These are phyloP conservation scores for Cydia splendana DNA, from an alignment of 1,140 invertebrate species.

Conservation along the genomic window DNA sequence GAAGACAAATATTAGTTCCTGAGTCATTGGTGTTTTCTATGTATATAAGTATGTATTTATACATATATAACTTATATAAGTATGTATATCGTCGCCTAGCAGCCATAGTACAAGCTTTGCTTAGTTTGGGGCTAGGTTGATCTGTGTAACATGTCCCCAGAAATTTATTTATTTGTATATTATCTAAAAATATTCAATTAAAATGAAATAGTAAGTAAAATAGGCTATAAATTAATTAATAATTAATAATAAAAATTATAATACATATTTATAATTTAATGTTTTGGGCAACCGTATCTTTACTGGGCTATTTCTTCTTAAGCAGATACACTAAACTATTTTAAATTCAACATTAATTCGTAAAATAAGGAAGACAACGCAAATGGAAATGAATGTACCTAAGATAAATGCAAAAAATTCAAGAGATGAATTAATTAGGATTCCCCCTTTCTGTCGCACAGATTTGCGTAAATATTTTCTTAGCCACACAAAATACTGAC, in stretches of 20 bases:
- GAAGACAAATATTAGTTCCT: too few species aligned
- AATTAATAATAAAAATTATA: too few species aligned
- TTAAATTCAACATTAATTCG: neutral
- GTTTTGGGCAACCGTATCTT: neutral
- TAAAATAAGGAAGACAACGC: neutral
- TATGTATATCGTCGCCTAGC: too few species aligned
- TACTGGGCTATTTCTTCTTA: neutral
- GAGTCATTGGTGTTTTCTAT: too few species aligned
- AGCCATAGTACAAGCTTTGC: too few species aligned
- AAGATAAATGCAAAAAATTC: constrained; percentile 56
- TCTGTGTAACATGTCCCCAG: too few species aligned
- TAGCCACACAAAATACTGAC: constrained; percentile 59
- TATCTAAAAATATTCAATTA: too few species aligned
- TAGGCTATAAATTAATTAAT: too few species aligned
- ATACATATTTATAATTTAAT: neutral
- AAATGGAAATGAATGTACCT: constrained; percentile 52
- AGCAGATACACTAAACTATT: neutral
- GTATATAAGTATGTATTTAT: too few species aligned
- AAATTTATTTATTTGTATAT: too few species aligned
- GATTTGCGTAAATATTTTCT: constrained; percentile 65
- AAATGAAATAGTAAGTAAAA: neutral
- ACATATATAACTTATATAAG: too few species aligned
- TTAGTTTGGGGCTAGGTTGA: too few species aligned
- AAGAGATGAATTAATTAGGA: constrained; percentile 70
- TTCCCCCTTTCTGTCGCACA: constrained; percentile 55